Evolutionary conservation across 2,113 vertebrate genomes (phyloP), one percentile per base, ranked within the genome.

Genomic region (Saccopteryx leptura): DNA sequence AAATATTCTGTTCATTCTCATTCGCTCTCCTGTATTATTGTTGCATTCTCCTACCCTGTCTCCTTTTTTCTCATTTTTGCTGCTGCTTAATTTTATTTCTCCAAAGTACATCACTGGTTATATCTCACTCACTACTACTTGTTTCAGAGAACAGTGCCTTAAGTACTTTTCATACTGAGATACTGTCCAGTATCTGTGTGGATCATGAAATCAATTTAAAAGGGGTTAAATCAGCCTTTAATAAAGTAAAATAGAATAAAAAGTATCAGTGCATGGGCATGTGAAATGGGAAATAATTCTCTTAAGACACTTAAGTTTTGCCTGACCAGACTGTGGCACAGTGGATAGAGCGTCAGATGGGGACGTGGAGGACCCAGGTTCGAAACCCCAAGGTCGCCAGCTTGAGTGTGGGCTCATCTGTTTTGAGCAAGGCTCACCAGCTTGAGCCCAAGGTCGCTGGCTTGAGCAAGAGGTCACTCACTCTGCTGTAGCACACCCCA

Each of bases 241-340:
- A 86, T 54, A 90, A 31, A 79, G 48, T 66, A 74, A 81, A 91
- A 65, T 81, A 80, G 60, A 89, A 93, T 91, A 63, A 88, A 92
- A 93, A 69, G 39, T 75, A 75, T 94, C 46, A 58, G 58, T 78
- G 9, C 7, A 60, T 66, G 21, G 21, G 54, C 50, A 94, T 52
- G 24, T 74, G 50, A 50, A 83, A 39, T 80, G 58, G 23, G 24
- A 91, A 81, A 21, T 81, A 78, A 78, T 68, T 94, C 58, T 88
- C 85, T 92, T 78, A 91, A 84, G 83, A 85, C 89, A 95, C 19
- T 58, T 88, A 96, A 52, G 13, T 39, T 39, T 39, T 39, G 39
- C 39, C 39, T 39, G 39, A 39, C 39, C 39, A 39, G 39, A 39
- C 39, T 39, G 39, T 39, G 39, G 39, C 39, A 39, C 39, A 39